Evolutionary conservation across 2,113 vertebrate species (phyloP), one percentile per base, ranked within the genome.

Genomic region (Erpornis zantholeuca): DNA sequence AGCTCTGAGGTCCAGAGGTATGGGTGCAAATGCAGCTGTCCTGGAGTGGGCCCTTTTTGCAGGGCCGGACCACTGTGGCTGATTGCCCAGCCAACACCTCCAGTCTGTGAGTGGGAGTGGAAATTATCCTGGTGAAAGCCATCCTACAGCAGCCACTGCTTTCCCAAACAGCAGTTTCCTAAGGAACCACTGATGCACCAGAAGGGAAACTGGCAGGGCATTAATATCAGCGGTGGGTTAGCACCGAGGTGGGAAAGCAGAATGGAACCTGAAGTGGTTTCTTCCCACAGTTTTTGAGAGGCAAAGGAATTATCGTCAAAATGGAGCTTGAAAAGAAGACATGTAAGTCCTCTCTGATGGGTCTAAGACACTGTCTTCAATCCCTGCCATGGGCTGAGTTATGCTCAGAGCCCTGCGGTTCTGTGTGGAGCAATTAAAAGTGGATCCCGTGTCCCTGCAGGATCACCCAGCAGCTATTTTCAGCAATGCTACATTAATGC

Each of bases 371-470:
- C 69, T 80, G 63, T 31, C 81, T 76, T 75, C 75, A 89, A 42
- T 63, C 84, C 36, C 44, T 72, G 82, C 75, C 27, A 1, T 1
- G 7, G 86, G 65, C 72, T 95, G 70, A 80, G 78, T 88, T 82
- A 81, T 45, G 63, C 69, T 52, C 76, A 71, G 7, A 83, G 77
- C 61, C 28, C 75, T 38, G 65, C 0, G 2, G 65, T 64, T 97
- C 79, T 94, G 73, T 6, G 40, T 45, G 87, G 76, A 94, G 77
- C 86, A 92, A 87, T 94, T 96, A 89, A 78, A 94, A 92, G 84
- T 47, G 4, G 36, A 82, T 88, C 71, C 72, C 0, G 1, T 70
- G 77, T 81, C 90, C 82, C 63, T 36, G 60, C 82, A 92, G 85
- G 93, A 72, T 77, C 88, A 77, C 89, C 71, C 93, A 80, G 69